These are phyloP conservation scores for Nezara viridula DNA, from an alignment of 2,888 invertebrate species.

Conservation along the genomic window DNA sequence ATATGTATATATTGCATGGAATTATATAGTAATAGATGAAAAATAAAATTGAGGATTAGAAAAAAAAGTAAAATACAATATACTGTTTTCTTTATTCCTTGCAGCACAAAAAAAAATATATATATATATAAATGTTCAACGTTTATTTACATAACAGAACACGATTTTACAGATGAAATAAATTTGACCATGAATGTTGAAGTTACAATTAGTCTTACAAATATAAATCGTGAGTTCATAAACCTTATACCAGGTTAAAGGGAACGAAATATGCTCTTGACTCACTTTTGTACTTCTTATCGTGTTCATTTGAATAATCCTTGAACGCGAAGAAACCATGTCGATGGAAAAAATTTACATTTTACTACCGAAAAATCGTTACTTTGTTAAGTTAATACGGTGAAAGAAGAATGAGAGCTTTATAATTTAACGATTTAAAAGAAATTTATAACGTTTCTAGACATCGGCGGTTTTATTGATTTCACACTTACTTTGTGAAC, in stretches of 20 bases:
- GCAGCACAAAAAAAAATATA: too few relatives aligned
- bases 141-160: too few relatives aligned
- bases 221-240: neutral
- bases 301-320: conserved; percentile 24
- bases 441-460: neutral
- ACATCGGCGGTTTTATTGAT: neutral
- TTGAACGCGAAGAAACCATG: conserved; percentile 21
- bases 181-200: too few relatives aligned
- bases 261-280: conserved; percentile 7
- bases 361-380: neutral
- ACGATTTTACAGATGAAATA: too few relatives aligned
- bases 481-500: neutral
- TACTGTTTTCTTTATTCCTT: too few relatives aligned
- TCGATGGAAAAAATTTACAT: neutral
- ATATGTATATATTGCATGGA: too few relatives aligned
- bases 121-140: too few relatives aligned
- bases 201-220: neutral
- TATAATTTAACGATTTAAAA: neutral
- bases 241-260: neutral
- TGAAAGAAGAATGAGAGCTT: neutral
- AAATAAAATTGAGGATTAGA: too few relatives aligned
- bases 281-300: neutral
- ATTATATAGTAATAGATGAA: too few relatives aligned
- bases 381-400: neutral
- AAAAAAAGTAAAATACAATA: too few relatives aligned